Evolutionary conservation across 2,113 vertebrate genomes (phyloP), one percentile per base, ranked within the genome.

Genomic region (Halcyon senegalensis): DNA sequence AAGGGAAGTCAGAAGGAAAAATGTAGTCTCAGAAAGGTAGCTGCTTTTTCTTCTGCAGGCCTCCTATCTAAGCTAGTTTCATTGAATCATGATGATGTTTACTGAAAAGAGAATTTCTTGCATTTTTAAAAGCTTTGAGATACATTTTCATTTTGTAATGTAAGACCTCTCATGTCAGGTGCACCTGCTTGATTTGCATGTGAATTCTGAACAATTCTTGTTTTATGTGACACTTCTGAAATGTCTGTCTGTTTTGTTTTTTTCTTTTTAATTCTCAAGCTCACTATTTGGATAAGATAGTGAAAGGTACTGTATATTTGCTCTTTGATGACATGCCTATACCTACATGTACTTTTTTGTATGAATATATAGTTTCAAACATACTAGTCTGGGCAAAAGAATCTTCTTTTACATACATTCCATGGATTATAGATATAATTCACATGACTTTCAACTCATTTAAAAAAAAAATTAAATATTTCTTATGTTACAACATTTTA

Each of bases 211-310:
- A 96, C 92, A 97, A 76, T 93, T 98, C 96, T 90, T 98, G 97
- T 98, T 97, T 97, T 96, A 94, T 97, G 97, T 98, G 95, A 98
- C 97, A 96, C 94, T 97, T 98, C 98, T 99, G 98, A 99, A 99
- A 98, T 98, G 97, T 98, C 98, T 99, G 97, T 98, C 98, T 99
- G 97, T 95, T 98, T 97, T 97, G 96, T 95, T 97, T 96, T 96
- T 91, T 96, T 73, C 86, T 90, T 96, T 97, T 90, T 97, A 97
- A 98, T 98, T 98, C 97, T 98, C 98, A 99, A 99, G 99, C 99
- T 98, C 99, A 99, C 99, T 99, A 99, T 98, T 99, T 99, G 99
- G 99, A 99, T 98, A 99, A 99, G 98, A 99, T 99, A 99, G 99
- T 99, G 90, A 99, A 99, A 99, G 99, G 99, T 99, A 99, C 98